A percentile compares a stretch with the other conserved stretches of the same genome.
These are phyloP conservation scores for Phymastichus coffea DNA, from an alignment of 1,140 invertebrate species.

Conservation along the genomic window DNA sequence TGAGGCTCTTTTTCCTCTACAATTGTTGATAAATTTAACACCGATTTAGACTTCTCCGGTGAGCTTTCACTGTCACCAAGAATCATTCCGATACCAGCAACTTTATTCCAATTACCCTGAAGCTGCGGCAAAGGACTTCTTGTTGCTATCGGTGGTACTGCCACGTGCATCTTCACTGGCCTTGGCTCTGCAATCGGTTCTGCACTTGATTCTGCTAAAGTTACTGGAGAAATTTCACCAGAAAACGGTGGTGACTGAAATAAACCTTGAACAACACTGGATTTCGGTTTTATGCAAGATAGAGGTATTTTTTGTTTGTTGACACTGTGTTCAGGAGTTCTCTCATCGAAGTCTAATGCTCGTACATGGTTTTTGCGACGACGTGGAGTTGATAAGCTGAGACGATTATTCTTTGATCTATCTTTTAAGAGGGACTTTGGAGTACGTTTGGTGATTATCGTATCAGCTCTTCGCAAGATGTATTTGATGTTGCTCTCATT, in stretches of 20 bases:
- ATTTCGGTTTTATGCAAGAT: constrained; percentile 32
- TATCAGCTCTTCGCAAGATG: too few species aligned
- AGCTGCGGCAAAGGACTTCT: constrained; percentile 48
- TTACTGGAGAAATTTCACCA: not conserved
- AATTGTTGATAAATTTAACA: not conserved
- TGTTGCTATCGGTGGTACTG: constrained; percentile 36
- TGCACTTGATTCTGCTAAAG: constrained; percentile 14
- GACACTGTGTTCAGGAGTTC: too few species aligned
- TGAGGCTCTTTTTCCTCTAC: not conserved
- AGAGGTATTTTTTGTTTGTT: constrained; percentile 24
- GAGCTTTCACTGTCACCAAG: constrained; percentile 34
- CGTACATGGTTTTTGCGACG: constrained; percentile 48
- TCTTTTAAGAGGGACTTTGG: constrained; percentile 46
- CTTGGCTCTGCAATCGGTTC: constrained; percentile 29
- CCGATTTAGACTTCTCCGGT: constrained; percentile 12
- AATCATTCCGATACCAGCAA: constrained; percentile 48
- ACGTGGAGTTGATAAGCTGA: constrained; percentile 54
- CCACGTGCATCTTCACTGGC: not conserved
- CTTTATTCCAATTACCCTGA: constrained; percentile 50
- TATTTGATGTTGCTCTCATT: not conserved
- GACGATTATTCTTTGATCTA: constrained; percentile 45
- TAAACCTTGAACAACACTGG: constrained; percentile 40
- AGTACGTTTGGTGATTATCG: constrained; percentile 43
- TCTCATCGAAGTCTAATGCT: constrained; percentile 49
- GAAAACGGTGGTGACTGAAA: constrained; percentile 45